These are phyloP conservation scores for Periophthalmodon schlosseri DNA, from an alignment of 2,113 vertebrate genomes.

Conservation along the genomic window DNA sequence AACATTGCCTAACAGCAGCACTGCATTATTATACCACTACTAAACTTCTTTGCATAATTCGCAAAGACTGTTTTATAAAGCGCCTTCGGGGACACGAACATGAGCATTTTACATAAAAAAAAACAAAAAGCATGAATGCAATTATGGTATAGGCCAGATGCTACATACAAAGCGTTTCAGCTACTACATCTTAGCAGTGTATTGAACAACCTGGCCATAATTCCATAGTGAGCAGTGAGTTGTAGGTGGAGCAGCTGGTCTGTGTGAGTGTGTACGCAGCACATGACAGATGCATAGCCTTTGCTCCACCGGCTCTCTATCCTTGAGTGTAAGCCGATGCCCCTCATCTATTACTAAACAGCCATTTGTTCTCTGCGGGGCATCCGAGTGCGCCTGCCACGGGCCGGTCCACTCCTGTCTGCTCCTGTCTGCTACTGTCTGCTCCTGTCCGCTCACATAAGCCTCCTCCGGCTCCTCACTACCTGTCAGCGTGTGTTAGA, in stretches of 20 bases:
- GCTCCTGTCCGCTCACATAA: conserved; percentile 37
- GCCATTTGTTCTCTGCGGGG: conserved; percentile 62
- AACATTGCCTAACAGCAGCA: too few species aligned
- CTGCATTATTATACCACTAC: too few species aligned
- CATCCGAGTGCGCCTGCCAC: conserved; percentile 30
- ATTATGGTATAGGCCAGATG: background rate
- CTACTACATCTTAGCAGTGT: conserved; percentile 13
- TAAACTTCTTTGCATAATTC: too few species aligned
- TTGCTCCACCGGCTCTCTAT: conserved; percentile 64
- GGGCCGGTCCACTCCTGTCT: conserved; percentile 14
- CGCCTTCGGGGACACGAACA: background rate
- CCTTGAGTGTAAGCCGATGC: conserved; percentile 68
- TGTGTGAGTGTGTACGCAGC: conserved; percentile 28
- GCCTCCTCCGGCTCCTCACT: conserved; percentile 9
- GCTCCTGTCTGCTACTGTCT: conserved; percentile 13
- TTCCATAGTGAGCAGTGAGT: conserved; percentile 56
- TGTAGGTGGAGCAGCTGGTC: conserved; percentile 52
- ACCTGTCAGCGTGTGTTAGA: conserved; percentile 28
- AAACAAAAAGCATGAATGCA: background rate
- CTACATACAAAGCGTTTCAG: conserved; percentile 6
- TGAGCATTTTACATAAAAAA: background rate
- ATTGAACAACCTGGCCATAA: conserved; percentile 30
- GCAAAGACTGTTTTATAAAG: too few species aligned
- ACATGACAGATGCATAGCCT: conserved; percentile 66
- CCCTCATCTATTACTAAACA: conserved; percentile 69